Evolutionary conservation across 2,113 vertebrate species (phyloP), one percentile per base, ranked within the genome.

Genomic region (Ptilorrhoa leucosticta): DNA sequence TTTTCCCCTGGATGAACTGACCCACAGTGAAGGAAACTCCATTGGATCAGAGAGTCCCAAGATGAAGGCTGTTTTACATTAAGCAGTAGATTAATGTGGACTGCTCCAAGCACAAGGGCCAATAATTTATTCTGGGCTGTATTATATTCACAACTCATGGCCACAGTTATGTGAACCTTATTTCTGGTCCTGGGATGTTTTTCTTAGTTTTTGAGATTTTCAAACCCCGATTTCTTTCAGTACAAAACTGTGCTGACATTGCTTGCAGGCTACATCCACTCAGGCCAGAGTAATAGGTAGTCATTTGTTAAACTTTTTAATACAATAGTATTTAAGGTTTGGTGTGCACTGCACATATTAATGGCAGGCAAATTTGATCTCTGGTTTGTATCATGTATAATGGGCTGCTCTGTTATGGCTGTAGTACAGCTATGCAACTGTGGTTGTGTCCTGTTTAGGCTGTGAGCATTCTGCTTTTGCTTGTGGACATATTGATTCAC

Each of bases 401-500:
- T 24, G 65, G 22, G 17, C 17, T 82, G 79, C 18, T 85, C 17
- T 83, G 3, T 44, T 78, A 16, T 15, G 24, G 51, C 57, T 76
- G 40, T 57, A 66, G 56, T 42, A 68, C 20, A 47, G 44, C 56
- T 92, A 64, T 82, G 79, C 68, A 95, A 79, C 69, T 73, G n/a
- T 79, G 57, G 33, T n/a, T 84, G 33, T 79, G 42, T 63, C 71
- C 57, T 76, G 66, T 44, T 95, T 76, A 84, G 76, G 64, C 94
- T 95, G 75, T 75, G 87, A 95, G 92, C 53, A 73, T 61, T 89
- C 82, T 78, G 75, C 61, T 95, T 90, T 95, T 83, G 57, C 75
- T 93, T 66, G 70, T 92, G 86, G 90, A 91, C 68, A 57, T 93
- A 94, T 42, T 93, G 78, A 93, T 94, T 93, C 84, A 53, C 73